Percentiles rank a stretch among this genome's conserved stretches.
Evolutionary conservation across 2,113 vertebrate genomes (phyloP).

Genomic region (Castor canadensis): DNA sequence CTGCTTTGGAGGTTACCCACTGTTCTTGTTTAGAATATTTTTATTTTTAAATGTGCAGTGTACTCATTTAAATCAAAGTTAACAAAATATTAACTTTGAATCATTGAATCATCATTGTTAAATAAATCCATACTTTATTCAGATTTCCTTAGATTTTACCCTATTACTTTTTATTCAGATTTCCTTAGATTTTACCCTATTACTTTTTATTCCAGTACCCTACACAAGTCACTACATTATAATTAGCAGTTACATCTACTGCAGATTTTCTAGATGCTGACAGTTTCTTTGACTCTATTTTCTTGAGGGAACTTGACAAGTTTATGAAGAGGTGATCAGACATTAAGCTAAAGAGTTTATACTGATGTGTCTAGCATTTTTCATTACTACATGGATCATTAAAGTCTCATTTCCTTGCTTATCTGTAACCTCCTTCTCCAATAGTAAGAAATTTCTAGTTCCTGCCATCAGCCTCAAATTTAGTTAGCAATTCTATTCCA

Average conservation of each 20-base stretch:
- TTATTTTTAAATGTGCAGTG: background rate
- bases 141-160: background rate
- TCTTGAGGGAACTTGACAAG: background rate
- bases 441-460: background rate
- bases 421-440: background rate
- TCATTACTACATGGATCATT: too few relatives aligned
- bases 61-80: background rate
- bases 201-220: background rate
- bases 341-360: background rate
- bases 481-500: background rate
- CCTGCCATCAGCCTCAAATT: background rate
- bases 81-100: background rate
- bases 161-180: background rate
- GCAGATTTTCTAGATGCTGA: background rate
- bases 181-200: background rate
- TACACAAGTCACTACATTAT: accelerated
- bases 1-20: background rate
- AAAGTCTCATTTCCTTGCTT: background rate
- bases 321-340: too few relatives aligned
- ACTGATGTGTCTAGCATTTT: background rate
- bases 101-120: background rate
- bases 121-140: background rate
- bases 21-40: background rate
- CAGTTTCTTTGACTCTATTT: background rate
- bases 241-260: background rate